Conservation (phyloP, 2,888 invertebrate species). For the Phengaris arion region DNA sequence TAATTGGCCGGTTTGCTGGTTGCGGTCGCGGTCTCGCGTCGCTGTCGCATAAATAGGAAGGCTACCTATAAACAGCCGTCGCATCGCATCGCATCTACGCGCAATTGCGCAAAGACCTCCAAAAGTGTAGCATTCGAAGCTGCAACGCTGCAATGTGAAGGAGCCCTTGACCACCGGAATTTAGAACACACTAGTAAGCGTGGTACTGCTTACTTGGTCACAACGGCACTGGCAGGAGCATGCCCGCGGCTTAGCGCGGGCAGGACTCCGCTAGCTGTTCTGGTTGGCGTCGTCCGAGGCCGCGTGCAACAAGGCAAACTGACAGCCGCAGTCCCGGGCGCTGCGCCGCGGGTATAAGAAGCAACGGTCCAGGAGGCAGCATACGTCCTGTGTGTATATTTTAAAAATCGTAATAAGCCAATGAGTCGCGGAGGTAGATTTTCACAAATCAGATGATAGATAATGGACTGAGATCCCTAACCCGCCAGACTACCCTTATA, state of each 20-base stretch:
- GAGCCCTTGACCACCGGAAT: slow-evolving; percentile 5
- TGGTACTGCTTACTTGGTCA: slow-evolving; percentile 75
- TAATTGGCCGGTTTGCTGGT: no score
- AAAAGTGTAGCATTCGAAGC: no score
- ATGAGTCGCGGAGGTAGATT: no score
- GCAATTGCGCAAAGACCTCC: no score
- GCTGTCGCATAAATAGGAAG: no score
- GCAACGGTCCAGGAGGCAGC: slow-evolving; percentile 93
- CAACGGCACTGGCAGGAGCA: slow-evolving; percentile 74
- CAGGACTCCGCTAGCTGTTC: slow-evolving; percentile 80
- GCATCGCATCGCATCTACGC: no score
- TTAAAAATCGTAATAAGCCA: slow-evolving; percentile 34
- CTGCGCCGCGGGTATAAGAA: slow-evolving; percentile 90
- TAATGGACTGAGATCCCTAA: no score
- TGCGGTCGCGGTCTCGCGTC: no score
- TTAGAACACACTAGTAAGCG: slow-evolving; percentile 57
- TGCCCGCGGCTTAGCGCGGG: slow-evolving; percentile 73
- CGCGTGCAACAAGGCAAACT: slow-evolving; percentile 93
- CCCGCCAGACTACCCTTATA: no score
- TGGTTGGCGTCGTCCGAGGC: slow-evolving; percentile 82
- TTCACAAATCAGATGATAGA: no score
- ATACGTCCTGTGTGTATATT: slow-evolving; percentile 83
- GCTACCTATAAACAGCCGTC: no score
- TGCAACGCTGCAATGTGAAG: not conserved
- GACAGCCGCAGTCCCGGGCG: slow-evolving; percentile 93